Percentiles rank a stretch among this genome's conserved stretches.
These are phyloP conservation scores for Echinometra lucunter DNA, from an alignment of 53 echinoderm and acorn worm genomes.

Conservation along the genomic window DNA sequence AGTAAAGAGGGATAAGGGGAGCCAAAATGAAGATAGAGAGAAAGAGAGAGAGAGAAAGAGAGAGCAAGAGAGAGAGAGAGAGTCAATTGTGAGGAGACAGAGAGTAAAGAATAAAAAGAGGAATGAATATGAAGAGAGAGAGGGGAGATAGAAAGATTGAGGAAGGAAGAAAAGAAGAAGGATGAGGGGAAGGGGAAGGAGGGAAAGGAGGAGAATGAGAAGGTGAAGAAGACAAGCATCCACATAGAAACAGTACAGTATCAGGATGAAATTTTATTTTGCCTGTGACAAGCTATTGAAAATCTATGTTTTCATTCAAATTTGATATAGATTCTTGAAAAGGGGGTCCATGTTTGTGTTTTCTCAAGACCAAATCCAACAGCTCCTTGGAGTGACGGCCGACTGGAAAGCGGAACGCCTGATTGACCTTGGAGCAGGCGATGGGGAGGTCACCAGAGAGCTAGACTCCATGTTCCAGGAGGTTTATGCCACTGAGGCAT, in stretches of 20 bases:
- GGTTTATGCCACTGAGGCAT: slow-evolving; percentile 87
- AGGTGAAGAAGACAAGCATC: neutral
- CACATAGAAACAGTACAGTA: neutral
- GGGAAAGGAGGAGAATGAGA: neutral
- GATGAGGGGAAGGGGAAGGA: neutral
- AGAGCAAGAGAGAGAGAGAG: neutral
- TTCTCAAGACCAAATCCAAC: slow-evolving; percentile 80
- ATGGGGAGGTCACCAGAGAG: slow-evolving; percentile 86
- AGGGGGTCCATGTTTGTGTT: slow-evolving; percentile 97
- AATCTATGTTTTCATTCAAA: neutral
- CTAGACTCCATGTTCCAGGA: slow-evolving; percentile 80
- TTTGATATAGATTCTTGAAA: slow-evolving; percentile 74
- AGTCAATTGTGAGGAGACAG: neutral
- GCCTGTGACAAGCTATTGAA: neutral
- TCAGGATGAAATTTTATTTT: neutral
- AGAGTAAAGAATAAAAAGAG: neutral
- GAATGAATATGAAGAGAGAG: neutral
- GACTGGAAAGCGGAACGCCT: slow-evolving; percentile 78
- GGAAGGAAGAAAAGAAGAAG: neutral
- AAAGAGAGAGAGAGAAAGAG: neutral
- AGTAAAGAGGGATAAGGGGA: too few relatives aligned
- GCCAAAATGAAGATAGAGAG: too few relatives aligned
- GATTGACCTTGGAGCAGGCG: slow-evolving; percentile 97
- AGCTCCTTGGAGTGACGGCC: slow-evolving; percentile 71
- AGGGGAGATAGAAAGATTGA: too few relatives aligned